Base-by-base conservation (phyloP, 2,113 vertebrate species). In the Myotis yumanensis region DNA sequence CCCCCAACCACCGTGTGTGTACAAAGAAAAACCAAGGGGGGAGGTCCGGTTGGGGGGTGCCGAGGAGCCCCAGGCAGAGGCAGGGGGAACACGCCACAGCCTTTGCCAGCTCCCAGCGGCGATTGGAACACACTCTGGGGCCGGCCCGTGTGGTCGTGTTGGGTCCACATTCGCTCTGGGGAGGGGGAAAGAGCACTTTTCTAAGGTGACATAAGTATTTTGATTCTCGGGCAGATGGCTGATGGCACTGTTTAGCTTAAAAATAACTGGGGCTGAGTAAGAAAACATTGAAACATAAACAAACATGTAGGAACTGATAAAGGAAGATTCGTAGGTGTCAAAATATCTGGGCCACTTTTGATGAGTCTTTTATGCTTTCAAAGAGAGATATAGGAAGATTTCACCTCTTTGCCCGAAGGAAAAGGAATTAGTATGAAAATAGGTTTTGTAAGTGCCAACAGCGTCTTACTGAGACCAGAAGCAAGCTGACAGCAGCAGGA, bases 401-500 rank as follows among this genome's bases (percentile, higher is more conserved):
- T 85, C 72, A n/a, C 46, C 88, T 86, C 71, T 43, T 91, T 88
- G 57, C 72, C 84, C 46, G 43, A 86, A 96, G 76, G 95, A 93
- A 82, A 93, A 79, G 77, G 48, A 43, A 93, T 96, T 89, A 46
- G 80, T 52, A 76, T 69, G 84, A 94, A 95, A 96, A 94, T 86
- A 95, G 95, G 95, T 90, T 95, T 90, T 96, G 96, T 96, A 97
- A 95, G 96, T 96, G 91, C 66, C 86, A 93, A 82, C 91, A 95
- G 96, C 96, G 57, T 68, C 85, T 80, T 92, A 97, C 92, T 96
- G 98, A 98, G 97, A 97, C 93, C 96, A 98, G 97, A 85, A 94
- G 97, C 98, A 96, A 97, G 97, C 98, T 98, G 97, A 97, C 97
- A 97, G 98, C 97, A 96, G 96, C 91, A 96, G 95, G 92, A 98